Percentiles rank a stretch among this genome's conserved stretches.
Evolutionary conservation across 2,888 invertebrate species (phyloP).

Genomic region (Therioaphis trifolii): DNA sequence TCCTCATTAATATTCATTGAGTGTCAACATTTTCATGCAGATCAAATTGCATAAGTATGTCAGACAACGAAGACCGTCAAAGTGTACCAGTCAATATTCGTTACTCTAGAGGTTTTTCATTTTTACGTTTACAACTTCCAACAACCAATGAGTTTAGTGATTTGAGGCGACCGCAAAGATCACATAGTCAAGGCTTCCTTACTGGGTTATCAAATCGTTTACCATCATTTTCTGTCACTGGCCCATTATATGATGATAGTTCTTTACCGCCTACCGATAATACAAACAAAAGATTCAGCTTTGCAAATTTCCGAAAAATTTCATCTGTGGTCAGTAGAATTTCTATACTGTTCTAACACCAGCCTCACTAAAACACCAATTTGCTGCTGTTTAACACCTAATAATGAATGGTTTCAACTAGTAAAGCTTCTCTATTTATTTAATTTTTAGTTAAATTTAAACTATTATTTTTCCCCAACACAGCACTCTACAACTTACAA

Average conservation of each 20-base stretch:
- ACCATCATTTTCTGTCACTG: conserved; percentile 64
- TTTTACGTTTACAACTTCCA: conserved; percentile 61
- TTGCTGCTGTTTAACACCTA: conserved; percentile 51
- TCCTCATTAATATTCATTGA: not conserved
- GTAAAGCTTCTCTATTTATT: conserved; percentile 42
- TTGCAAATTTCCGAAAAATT: conserved; percentile 61
- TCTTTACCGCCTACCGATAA: conserved; percentile 50
- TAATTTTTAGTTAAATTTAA: conserved; percentile 4
- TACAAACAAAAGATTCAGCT: conserved; percentile 61
- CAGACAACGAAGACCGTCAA: conserved; percentile 51
- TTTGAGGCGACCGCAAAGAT: conserved; percentile 59
- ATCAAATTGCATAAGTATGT: conserved; percentile 45
- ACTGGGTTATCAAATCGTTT: conserved; percentile 63
- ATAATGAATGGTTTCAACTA: conserved; percentile 35
- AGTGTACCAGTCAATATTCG: conserved; percentile 54
- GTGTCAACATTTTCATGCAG: conserved; percentile 30
- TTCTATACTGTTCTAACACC: conserved; percentile 44
- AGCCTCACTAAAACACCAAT: conserved; percentile 55
- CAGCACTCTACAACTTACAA: conserved; percentile 20
- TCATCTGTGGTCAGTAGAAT: conserved; percentile 61
- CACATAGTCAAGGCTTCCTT: conserved; percentile 63
- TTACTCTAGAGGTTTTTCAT: conserved; percentile 58
- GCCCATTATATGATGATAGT: conserved; percentile 63
- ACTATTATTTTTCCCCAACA: conserved; percentile 17
- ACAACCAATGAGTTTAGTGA: conserved; percentile 60